A percentile compares a stretch with the other conserved stretches of the same genome.
Evolutionary conservation across 2,888 invertebrate genomes (phyloP).

Genomic region (Xylota segnis): DNA sequence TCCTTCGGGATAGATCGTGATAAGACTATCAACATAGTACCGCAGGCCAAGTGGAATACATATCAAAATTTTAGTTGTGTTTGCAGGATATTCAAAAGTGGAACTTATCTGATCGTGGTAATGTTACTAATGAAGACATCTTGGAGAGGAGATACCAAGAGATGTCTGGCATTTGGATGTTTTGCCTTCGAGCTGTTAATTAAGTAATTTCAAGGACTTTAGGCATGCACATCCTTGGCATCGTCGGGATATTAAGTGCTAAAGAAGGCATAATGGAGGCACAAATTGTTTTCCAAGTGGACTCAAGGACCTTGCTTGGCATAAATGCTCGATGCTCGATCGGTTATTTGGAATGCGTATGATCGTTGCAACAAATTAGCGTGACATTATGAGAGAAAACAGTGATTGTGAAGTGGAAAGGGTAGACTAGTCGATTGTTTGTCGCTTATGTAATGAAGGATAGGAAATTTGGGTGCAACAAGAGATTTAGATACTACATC

Average conservation of each 20-base stretch:
- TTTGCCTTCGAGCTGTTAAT: slow-evolving; percentile 72
- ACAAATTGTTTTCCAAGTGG: slow-evolving; percentile 70
- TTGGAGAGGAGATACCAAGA: slow-evolving; percentile 38
- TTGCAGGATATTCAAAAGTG: slow-evolving; percentile 56
- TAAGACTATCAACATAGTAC: slow-evolving; percentile 67
- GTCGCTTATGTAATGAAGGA: too few relatives aligned
- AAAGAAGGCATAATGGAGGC: slow-evolving; percentile 47
- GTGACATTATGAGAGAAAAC: slow-evolving; percentile 33
- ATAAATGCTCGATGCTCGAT: slow-evolving; percentile 7
- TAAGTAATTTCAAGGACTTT: slow-evolving; percentile 73
- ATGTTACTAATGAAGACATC: slow-evolving; percentile 76
- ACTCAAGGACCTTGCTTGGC: slow-evolving; percentile 1
- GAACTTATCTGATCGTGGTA: slow-evolving; percentile 74
- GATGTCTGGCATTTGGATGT: slow-evolving; percentile 44
- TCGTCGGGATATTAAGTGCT: slow-evolving; percentile 40
- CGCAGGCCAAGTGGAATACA: slow-evolving; percentile 36
- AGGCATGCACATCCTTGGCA: slow-evolving; percentile 58
- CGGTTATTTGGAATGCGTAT: slow-evolving; percentile 36
- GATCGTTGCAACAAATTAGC: slow-evolving; percentile 52
- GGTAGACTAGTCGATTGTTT: neutral
- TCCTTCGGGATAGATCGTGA: slow-evolving; percentile 52
- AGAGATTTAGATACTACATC: too few relatives aligned
- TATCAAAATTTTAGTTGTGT: slow-evolving; percentile 19
- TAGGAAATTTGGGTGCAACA: too few relatives aligned
- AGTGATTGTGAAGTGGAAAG: slow-evolving; percentile 1